phyloP scores from a whole-genome alignment of 2,888 invertebrate species.

The Rhagonycha fulva region DNA sequence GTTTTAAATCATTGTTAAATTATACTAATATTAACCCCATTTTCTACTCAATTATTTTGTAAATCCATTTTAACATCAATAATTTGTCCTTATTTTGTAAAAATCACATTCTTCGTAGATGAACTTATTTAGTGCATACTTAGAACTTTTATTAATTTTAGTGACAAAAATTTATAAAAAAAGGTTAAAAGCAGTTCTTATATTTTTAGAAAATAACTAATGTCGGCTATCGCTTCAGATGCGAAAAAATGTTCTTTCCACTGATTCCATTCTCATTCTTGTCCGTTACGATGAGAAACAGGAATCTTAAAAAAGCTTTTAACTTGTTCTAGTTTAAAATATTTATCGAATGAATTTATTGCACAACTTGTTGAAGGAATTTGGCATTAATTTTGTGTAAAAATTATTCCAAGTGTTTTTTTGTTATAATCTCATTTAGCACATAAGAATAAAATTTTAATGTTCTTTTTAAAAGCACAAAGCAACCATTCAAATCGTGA shows the following conservation, averaged over 20 bases:
- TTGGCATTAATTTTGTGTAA: not conserved
- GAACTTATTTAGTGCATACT: too few relatives aligned
- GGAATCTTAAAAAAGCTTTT: not conserved
- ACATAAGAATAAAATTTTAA: constrained; percentile 18
- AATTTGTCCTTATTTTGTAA: too few relatives aligned
- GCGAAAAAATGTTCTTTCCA: not conserved
- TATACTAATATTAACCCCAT: too few relatives aligned
- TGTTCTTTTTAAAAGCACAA: constrained; percentile 26
- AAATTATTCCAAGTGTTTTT: not conserved
- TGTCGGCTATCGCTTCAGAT: not conserved
- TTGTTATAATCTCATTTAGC: constrained; percentile 15
- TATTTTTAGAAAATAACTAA: not conserved
- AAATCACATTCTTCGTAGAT: too few relatives aligned
- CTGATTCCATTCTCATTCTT: not conserved
- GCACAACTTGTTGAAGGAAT: not conserved
- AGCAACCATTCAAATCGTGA: constrained; percentile 35
- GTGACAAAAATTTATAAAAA: too few relatives aligned
- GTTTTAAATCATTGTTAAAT: too few relatives aligned
- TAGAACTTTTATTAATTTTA: too few relatives aligned
- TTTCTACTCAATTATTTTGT: too few relatives aligned
- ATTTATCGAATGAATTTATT: not conserved
- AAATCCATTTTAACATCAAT: too few relatives aligned
- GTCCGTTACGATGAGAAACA: not conserved
- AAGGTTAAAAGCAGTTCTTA: not conserved
- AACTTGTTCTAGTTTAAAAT: not conserved